Conservation (phyloP, 2,888 invertebrate genomes). For the Diogma glabrata region DNA sequence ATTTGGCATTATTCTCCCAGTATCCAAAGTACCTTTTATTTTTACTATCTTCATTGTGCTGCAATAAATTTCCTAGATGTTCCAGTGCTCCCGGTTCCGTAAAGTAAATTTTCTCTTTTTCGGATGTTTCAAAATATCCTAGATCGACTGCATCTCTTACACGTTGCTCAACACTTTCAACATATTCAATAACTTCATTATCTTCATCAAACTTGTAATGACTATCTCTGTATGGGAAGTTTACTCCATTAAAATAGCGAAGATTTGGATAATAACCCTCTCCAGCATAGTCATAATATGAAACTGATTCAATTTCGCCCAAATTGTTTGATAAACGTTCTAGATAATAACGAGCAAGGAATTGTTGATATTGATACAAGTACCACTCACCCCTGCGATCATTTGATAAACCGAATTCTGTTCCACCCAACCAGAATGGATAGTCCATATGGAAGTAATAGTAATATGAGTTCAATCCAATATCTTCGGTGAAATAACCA, state of each 20-base stretch:
- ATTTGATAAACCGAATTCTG: constrained; percentile 27
- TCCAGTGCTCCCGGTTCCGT: constrained; percentile 50
- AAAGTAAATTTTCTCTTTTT: constrained; percentile 45
- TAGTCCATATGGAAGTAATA: constrained; percentile 55
- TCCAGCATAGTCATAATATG: constrained; percentile 39
- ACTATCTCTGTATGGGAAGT: constrained; percentile 46
- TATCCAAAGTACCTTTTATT: constrained; percentile 48
- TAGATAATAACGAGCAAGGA: constrained; percentile 55
- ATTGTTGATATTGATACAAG: constrained; percentile 53
- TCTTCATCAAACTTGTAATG: constrained; percentile 28
- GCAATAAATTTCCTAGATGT: constrained; percentile 51
- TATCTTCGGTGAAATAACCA: constrained; percentile 64
- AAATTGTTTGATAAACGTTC: constrained; percentile 54
- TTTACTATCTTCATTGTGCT: constrained; percentile 50
- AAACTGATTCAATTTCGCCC: constrained; percentile 45
- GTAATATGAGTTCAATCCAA: constrained; percentile 62
- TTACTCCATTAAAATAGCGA: constrained; percentile 47
- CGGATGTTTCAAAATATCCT: constrained; percentile 37
- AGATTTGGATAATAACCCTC: constrained; percentile 48
- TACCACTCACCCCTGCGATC: constrained; percentile 55
- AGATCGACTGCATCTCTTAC: constrained; percentile 39
- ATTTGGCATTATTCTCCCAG: constrained; percentile 43
- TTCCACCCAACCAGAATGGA: constrained; percentile 55
- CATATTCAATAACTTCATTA: constrained; percentile 23
- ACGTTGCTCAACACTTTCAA: constrained; percentile 35